A percentile compares a stretch with the other conserved stretches of the same genome.
Evolutionary conservation across 2,113 vertebrate species (phyloP).

Genomic region (Oryzias celebensis): DNA sequence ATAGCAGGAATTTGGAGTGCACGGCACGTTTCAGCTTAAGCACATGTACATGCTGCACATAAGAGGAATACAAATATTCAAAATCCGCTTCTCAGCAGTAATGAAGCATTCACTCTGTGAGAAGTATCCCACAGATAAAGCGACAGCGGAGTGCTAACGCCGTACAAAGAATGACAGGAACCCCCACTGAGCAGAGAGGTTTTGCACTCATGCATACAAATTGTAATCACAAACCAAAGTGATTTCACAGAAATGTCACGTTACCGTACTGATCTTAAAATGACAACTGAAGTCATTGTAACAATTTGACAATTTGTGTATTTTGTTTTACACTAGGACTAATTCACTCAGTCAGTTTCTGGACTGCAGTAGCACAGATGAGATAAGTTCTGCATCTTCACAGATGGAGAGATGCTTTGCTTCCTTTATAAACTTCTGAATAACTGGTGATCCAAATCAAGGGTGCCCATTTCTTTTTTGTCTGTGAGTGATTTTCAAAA

Average conservation of each 20-base stretch:
- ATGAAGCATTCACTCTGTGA: conserved; percentile 27
- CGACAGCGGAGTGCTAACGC: conserved; percentile 19
- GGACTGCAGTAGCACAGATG: neutral
- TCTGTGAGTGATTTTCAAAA: too few relatives aligned
- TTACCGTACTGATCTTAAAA: conserved; percentile 10
- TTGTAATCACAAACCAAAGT: conserved; percentile 26
- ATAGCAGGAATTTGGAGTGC: neutral
- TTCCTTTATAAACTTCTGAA: too few relatives aligned
- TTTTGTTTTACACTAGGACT: conserved; percentile 5
- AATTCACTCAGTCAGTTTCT: neutral
- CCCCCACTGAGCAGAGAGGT: conserved; percentile 15
- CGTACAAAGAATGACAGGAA: conserved; percentile 6
- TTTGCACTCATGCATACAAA: conserved; percentile 21
- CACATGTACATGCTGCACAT: conserved; percentile 1
- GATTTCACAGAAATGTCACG: conserved; percentile 28
- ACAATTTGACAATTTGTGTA: neutral
- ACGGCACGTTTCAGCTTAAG: conserved; percentile 6
- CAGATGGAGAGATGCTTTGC: too few relatives aligned
- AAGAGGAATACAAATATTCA: conserved; percentile 9
- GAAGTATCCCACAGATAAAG: conserved; percentile 5
- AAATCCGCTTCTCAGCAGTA: conserved; percentile 12
- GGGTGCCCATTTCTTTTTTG: too few relatives aligned
- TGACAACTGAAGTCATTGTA: conserved; percentile 1
- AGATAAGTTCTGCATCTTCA: neutral
- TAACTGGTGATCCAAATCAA: too few relatives aligned